Conservation (phyloP, 2,113 vertebrate species). For the Ciconia stormi region DNA sequence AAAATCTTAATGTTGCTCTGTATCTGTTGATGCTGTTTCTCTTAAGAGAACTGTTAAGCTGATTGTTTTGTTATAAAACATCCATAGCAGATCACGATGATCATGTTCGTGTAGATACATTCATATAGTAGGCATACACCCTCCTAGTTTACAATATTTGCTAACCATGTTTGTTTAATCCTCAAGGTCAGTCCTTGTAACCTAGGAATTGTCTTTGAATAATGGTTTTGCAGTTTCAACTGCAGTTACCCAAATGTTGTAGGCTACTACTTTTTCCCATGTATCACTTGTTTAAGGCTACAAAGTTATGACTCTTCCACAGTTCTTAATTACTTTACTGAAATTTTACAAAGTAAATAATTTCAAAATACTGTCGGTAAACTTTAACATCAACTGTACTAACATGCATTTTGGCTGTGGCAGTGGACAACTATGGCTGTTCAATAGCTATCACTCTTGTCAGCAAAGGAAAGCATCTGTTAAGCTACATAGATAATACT, state of each 20-base stretch:
- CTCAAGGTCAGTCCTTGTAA: neutral
- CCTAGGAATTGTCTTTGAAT: neutral
- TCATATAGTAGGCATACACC: neutral
- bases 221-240: neutral
- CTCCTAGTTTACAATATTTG: neutral
- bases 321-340: slow-evolving; percentile 3
- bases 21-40: neutral
- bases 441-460: neutral
- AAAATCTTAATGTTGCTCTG: neutral
- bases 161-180: neutral
- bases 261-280: neutral
- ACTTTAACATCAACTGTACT: neutral
- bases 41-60: neutral
- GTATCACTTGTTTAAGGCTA: neutral
- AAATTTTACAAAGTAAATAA: neutral
- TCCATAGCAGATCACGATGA: neutral
- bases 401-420: neutral
- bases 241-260: neutral
- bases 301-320: neutral
- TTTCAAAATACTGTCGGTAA: neutral
- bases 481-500: neutral
- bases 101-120: neutral
- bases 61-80: neutral
- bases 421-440: neutral
- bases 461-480: neutral